Conservation (phyloP, 2,888 invertebrate genomes). For the Thereva unica region DNA sequence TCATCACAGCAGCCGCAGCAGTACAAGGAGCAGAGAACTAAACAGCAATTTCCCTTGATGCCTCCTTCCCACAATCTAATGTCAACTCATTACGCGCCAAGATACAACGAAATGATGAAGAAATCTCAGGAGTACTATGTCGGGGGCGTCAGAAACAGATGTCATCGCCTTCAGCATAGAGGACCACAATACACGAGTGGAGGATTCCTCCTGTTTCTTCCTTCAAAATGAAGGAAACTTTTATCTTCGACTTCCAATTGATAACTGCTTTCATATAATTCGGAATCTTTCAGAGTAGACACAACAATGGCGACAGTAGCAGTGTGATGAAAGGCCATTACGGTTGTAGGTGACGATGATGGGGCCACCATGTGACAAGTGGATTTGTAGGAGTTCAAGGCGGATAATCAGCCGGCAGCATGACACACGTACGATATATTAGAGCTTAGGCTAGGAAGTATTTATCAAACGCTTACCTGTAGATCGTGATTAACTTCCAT, state of each 20-base stretch:
- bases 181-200: constrained; percentile 11
- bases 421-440: too few relatives aligned
- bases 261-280: constrained; percentile 15
- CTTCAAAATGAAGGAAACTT: constrained; percentile 11
- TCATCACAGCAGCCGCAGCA: background rate
- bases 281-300: constrained; percentile 14
- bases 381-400: constrained; percentile 15
- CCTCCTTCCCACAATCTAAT: constrained; percentile 36
- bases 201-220: constrained; percentile 8
- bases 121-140: constrained; percentile 8
- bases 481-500: too few relatives aligned
- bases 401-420: too few relatives aligned
- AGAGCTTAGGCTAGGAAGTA: too few relatives aligned
- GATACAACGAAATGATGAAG: constrained; percentile 31
- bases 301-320: constrained; percentile 27
- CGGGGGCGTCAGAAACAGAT: constrained; percentile 38
- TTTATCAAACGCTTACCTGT: too few relatives aligned
- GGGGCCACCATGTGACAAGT: constrained; percentile 27
- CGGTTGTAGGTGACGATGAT: constrained; percentile 15
- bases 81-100: constrained; percentile 39
- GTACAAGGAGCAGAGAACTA: constrained; percentile 29
- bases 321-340: constrained; percentile 17
- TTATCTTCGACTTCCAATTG: constrained; percentile 21
- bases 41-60: constrained; percentile 35
- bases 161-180: constrained; percentile 31